Base-by-base conservation (phyloP, 1,140 invertebrate species). In the Rhizoglyphus robini region DNA sequence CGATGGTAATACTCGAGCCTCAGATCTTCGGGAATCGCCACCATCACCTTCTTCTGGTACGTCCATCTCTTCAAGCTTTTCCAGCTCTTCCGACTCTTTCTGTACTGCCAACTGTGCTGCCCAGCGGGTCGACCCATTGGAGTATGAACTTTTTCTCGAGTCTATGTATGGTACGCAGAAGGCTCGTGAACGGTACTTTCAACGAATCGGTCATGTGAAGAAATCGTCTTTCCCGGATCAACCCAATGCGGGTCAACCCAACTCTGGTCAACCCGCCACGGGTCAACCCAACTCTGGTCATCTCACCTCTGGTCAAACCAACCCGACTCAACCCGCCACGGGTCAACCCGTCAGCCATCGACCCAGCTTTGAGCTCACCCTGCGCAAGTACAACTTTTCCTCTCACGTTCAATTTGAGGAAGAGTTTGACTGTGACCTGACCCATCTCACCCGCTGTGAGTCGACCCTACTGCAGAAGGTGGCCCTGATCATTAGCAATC, bases 341-440 rank as follows among this genome's bases (percentile, higher is more conserved):
- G 18, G 8, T 41, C 8, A 41, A 11, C 8, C 8, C 18, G 18
- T 41, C 18, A 41, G 18, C 18, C n/a, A n/a, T n/a, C n/a, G n/a
- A n/a, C n/a, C n/a, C n/a, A n/a, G n/a, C n/a, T n/a, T 58, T 34
- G 54, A 58, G 15, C 11, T 30, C 25, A 58, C 54, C 15, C 36
- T 60, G 23, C 58, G 48, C 13, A 23, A 13, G 29, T 51, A 23
- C 13, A 27, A 51, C 29, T 51, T 23, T 51, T 11, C 18, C 13
- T 25, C 48, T 23, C 20, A 27, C 20, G 23, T 51, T 23, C 48
- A 51, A 27, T 51, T 51, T 51, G 48, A 51, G 29, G 48, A 51
- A 51, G 48, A 51, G 29, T 51, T 51, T 27, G 48, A 51, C 29
- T 51, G 48, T 51, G 48, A 51, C 29, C 48, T 51, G 29, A 13